Conservation (phyloP, 2,113 vertebrate species). For the Probosciger aterrimus region DNA sequence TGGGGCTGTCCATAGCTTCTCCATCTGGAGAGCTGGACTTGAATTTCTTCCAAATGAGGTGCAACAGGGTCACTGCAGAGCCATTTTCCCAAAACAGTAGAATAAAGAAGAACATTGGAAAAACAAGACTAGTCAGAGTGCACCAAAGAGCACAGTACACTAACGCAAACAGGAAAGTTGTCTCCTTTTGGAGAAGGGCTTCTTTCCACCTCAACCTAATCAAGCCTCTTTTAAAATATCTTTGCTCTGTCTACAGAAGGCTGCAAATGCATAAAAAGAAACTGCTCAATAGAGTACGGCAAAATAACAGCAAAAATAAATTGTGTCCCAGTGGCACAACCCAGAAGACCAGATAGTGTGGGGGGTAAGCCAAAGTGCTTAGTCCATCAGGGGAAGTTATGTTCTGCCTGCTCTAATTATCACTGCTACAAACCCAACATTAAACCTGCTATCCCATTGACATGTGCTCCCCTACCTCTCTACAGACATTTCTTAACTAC, state of each 20-base stretch:
- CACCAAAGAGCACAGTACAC: background rate
- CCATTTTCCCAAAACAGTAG: background rate
- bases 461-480: background rate
- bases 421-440: background rate
- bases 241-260: background rate
- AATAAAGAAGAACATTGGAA: background rate
- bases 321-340: background rate
- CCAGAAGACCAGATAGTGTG: background rate
- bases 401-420: background rate
- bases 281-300: background rate
- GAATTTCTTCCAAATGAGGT: constrained; percentile 20
- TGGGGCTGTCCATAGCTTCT: background rate
- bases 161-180: background rate
- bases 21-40: background rate
- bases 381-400: background rate
- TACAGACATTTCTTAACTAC: background rate
- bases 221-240: background rate
- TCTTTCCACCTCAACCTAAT: background rate
- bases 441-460: background rate
- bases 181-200: background rate
- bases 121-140: background rate
- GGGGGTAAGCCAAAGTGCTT: background rate
- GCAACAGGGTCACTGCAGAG: background rate
- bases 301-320: background rate
- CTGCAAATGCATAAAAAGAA: background rate